phyloP scores from a whole-genome alignment of 2,888 invertebrate species.

The Brenthis ino region DNA sequence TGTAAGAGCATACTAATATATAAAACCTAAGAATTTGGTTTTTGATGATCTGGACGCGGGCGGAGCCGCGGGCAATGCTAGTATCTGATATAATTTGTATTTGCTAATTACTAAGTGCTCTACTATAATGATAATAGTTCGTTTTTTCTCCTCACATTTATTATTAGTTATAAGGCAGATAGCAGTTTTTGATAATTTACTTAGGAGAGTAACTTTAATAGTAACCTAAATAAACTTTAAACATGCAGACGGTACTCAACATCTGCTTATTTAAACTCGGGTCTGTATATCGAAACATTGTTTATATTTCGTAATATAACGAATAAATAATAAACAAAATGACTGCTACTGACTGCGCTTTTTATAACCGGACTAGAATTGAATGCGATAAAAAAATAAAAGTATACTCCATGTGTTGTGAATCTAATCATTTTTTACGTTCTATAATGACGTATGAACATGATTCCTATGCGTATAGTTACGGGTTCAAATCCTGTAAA shows the following conservation, averaged over 20 bases:
- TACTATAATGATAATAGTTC: too few relatives aligned
- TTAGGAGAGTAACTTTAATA: too few relatives aligned
- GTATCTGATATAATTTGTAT: background rate
- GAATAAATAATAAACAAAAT: constrained; percentile 54
- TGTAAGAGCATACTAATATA: too few relatives aligned
- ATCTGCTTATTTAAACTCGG: constrained; percentile 67
- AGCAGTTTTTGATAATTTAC: too few relatives aligned
- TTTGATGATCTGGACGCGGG: too few relatives aligned
- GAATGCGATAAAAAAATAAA: background rate
- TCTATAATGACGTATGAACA: background rate
- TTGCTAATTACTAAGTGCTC: too few relatives aligned
- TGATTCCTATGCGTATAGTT: too few relatives aligned
- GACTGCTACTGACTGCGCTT: constrained; percentile 26
- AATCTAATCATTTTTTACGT: background rate
- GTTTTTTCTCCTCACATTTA: too few relatives aligned
- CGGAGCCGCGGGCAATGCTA: too few relatives aligned
- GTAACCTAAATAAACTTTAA: constrained; percentile 23
- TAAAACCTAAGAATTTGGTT: too few relatives aligned
- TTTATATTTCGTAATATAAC: constrained; percentile 64
- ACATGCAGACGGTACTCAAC: constrained; percentile 51
- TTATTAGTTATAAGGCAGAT: too few relatives aligned
- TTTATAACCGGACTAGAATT: constrained; percentile 6
- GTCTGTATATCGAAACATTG: constrained; percentile 67
- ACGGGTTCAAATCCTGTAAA: too few relatives aligned
- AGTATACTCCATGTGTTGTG: background rate